These are phyloP conservation scores for Bos javanicus DNA, from an alignment of 2,113 vertebrate genomes.

Conservation along the genomic window DNA sequence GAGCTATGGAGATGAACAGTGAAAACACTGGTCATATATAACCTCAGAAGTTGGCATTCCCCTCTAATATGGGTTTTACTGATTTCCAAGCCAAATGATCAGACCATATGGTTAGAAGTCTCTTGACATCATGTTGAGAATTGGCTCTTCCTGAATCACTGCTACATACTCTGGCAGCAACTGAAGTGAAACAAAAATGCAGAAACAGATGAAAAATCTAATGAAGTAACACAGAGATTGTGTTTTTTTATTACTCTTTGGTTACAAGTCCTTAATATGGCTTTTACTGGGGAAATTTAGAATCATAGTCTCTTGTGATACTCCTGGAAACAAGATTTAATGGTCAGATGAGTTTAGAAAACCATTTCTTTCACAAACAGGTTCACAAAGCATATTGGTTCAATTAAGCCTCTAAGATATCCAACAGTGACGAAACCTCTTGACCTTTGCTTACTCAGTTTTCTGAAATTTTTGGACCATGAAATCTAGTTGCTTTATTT, in stretches of 20 bases:
- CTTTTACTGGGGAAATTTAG: neutral
- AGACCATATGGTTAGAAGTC: neutral
- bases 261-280: neutral
- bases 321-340: neutral
- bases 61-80: neutral
- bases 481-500: neutral
- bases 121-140: neutral
- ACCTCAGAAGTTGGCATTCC: neutral
- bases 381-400: neutral
- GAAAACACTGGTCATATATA: neutral
- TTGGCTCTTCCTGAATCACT: neutral
- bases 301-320: neutral
- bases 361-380: neutral
- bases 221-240: neutral
- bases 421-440: neutral
- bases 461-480: neutral
- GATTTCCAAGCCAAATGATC: neutral
- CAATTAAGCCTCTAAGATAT: neutral
- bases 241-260: neutral
- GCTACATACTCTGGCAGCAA: neutral
- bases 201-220: neutral
- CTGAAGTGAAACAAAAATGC: neutral
- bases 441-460: neutral
- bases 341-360: neutral
- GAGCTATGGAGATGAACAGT: neutral